Evolutionary conservation across 2,113 vertebrate species (phyloP), one percentile per base, ranked within the genome.

Genomic region (Peromyscus californicus): DNA sequence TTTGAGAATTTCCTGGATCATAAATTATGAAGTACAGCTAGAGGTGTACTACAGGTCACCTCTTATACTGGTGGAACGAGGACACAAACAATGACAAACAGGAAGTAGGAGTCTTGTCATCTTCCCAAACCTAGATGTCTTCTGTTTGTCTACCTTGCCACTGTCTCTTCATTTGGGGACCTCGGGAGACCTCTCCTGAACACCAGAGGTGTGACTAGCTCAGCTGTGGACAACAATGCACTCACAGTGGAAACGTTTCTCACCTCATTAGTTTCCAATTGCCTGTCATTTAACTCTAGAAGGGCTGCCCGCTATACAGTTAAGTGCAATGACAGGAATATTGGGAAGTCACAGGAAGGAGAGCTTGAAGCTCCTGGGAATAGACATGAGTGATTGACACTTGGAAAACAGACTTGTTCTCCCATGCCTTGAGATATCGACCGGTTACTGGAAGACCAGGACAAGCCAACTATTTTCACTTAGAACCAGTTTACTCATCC

Each of bases 241-340:
- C 80, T 97, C 54, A 74, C 78, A 89, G 6, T 2, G 24, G 59
- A 26, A 51, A 2, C 6, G 36, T 89, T 84, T 95, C 88, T 92
- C 42, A 76, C 78, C 69, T 93, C 89, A 82, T 91, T 96, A 79
- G 24, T 93, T 94, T 97, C 76, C 57, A 93, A 4, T 80, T 33
- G 45, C 36, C 67, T 91, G 48, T 85, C 93, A 89, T 88, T 91
- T 95, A 84, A 63, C 63, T 88, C 57, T 79, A 57, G 83, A 91
- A 67, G 63, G 59, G 11, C 42, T 45, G 69, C 63, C 94, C 51
- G 61, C 24, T 80, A 42, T 63, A 63, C 9, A 85, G 92, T 54
- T 90, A 86, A 65, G 45, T 13, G 39, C 24, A 19, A 54, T 42
- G 42, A 39, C 42, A 90, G 85, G 86, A 91, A 90, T 89, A 61